These are phyloP conservation scores for Tribolium madens DNA, from an alignment of 1,140 invertebrate genomes.

Conservation along the genomic window DNA sequence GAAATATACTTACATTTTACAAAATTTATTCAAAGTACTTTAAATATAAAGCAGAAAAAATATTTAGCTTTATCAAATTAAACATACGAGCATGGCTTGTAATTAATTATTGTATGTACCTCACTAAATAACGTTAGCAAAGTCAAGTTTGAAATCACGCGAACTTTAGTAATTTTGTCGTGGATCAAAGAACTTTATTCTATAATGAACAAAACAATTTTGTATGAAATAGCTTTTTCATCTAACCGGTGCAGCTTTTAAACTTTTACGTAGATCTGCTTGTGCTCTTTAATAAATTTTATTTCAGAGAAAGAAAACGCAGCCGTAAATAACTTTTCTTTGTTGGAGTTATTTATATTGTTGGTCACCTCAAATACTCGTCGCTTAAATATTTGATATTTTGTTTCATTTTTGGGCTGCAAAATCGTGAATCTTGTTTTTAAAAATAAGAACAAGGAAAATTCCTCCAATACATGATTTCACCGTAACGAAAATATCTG, in stretches of 20 bases:
- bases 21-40: too few relatives aligned
- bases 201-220: slow-evolving; percentile 33
- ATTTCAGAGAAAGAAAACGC: slow-evolving; percentile 17
- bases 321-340: slow-evolving; percentile 32
- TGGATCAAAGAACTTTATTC: slow-evolving; percentile 29
- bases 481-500: slow-evolving; percentile 15
- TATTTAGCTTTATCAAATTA: background rate
- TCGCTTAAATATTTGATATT: too few relatives aligned
- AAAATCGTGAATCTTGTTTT: too few relatives aligned
- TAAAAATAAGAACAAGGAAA: background rate
- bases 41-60: too few relatives aligned
- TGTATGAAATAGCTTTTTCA: slow-evolving; percentile 29
- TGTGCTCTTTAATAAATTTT: slow-evolving; percentile 23
- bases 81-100: background rate
- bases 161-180: slow-evolving; percentile 33
- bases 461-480: slow-evolving; percentile 20
- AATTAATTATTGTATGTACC: slow-evolving; percentile 26
- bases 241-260: background rate
- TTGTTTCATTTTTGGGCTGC: too few relatives aligned
- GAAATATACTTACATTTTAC: too few relatives aligned
- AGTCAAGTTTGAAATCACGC: slow-evolving; percentile 33
- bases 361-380: slow-evolving; percentile 8
- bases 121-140: slow-evolving; percentile 23
- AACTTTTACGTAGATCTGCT: background rate
- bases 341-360: slow-evolving; percentile 13